Evolutionary conservation across 2,888 invertebrate genomes (phyloP).

Genomic region (Boloria euphrosyne): DNA sequence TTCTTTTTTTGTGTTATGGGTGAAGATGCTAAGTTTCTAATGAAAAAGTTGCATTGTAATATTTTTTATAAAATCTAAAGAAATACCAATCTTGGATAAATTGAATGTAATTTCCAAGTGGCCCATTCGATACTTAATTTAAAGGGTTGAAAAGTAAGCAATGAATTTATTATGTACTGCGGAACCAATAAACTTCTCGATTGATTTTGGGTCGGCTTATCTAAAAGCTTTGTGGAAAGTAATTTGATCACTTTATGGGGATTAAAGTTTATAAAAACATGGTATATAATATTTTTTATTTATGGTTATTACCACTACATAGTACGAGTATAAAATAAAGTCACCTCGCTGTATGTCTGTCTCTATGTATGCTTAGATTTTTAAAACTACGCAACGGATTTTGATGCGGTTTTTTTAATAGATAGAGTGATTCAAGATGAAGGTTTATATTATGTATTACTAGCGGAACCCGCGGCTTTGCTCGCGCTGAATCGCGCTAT

Average conservation of each 20-base stretch:
- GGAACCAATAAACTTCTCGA: constrained; percentile 23
- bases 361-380: too few species aligned
- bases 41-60: not conserved
- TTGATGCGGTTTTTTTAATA: too few species aligned
- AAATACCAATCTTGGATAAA: not conserved
- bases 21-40: too few species aligned
- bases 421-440: too few species aligned
- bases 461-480: too few species aligned
- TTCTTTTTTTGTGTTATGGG: too few species aligned
- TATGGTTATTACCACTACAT: not conserved
- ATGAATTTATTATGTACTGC: constrained; percentile 26
- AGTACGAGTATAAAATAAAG: too few species aligned
- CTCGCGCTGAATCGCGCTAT: too few species aligned
- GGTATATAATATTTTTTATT: not conserved
- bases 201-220: constrained; percentile 16
- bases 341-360: too few species aligned
- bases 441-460: too few species aligned
- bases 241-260: not conserved
- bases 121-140: constrained; percentile 7
- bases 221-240: constrained; percentile 8
- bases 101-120: not conserved
- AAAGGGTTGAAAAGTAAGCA: constrained; percentile 14
- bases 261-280: constrained; percentile 6
- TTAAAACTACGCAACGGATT: too few species aligned
- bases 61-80: not conserved